Base-by-base conservation (phyloP, 2,797 vertebrate genomes). In the Hybognathus amarus region DNA sequence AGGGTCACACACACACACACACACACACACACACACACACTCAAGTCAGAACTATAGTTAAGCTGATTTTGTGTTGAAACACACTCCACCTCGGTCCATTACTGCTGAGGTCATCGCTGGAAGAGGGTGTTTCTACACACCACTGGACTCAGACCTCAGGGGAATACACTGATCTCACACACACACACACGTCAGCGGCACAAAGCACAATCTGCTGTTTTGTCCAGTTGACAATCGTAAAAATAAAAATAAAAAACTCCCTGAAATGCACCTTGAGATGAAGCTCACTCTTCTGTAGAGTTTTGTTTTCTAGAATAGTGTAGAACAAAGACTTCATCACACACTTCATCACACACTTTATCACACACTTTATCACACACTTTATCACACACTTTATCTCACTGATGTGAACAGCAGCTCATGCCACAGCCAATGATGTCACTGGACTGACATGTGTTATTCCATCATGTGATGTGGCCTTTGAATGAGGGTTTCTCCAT, bases 1-100 rank as follows among this genome's bases (percentile, higher is more conserved):
- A 98, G 98, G 97, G 98, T 99, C n/a, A 5, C 54, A 5, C 4
- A 24, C 22, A 24, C 56, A 52, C 50, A 8, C 50, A 20, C 50
- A 52, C 40, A 42, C 40, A 11, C 40, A 11, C 11, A 12, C 40
- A 11, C 40, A 2, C 40, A 1, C 10, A 3, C 40, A 36, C 36
- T 6, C 36, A 36, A 36, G 36, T 5, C 36, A 5, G 36, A 5
- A 36, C 36, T 36, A 6, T 36, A 36, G 27, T 33, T 33, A 5
- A 73, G 70, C 20, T 11, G 47, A 6, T 17, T 38, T 22, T 36
- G 17, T 2, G 5, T 4, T 50, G 59, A 66, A 66, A 40, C 15
- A 40, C 22, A 50, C 70, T 66, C 42, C 70, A 50, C 30, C 61
- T 40, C 61, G 27, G 45, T 75, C 79, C 30, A 54, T 82, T 61